Percentiles rank a stretch among this genome's conserved stretches.
Evolutionary conservation across 2,797 vertebrate genomes (phyloP).

Genomic region (Cossypha polioptera): DNA sequence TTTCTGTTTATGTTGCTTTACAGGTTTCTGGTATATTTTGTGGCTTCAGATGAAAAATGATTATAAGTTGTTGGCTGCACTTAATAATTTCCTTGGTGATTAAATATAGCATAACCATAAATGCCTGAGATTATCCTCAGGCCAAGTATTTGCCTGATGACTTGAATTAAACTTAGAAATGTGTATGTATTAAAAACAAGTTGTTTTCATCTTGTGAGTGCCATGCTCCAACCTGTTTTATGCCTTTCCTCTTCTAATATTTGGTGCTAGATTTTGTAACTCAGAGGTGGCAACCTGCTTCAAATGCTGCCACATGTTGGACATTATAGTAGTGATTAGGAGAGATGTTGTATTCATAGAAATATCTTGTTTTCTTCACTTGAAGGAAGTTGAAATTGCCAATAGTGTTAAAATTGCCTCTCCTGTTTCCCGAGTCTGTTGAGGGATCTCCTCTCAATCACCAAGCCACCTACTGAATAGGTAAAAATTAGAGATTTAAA

Average conservation of each 20-base stretch:
- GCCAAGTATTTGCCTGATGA: background rate
- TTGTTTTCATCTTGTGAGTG: background rate
- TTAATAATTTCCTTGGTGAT: background rate
- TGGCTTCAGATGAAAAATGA: background rate
- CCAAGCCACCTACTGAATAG: background rate
- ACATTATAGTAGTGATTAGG: background rate
- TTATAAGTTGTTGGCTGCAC: background rate
- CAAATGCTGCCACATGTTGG: background rate
- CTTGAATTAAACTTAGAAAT: slow-evolving; percentile 23
- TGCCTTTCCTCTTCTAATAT: background rate
- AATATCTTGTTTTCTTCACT: background rate
- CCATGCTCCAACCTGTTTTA: background rate
- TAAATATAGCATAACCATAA: slow-evolving; percentile 11
- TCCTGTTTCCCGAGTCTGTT: background rate
- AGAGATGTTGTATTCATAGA: background rate
- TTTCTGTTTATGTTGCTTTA: background rate
- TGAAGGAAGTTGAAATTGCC: background rate
- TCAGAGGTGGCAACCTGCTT: background rate
- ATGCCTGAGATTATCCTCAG: background rate
- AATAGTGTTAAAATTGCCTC: background rate
- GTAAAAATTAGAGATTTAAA: background rate
- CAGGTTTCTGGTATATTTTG: background rate
- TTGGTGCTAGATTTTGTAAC: background rate
- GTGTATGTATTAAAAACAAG: background rate
- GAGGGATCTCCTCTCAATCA: background rate